These are phyloP conservation scores for Archivesica marissinica DNA, from an alignment of 1,140 invertebrate genomes.

Conservation along the genomic window DNA sequence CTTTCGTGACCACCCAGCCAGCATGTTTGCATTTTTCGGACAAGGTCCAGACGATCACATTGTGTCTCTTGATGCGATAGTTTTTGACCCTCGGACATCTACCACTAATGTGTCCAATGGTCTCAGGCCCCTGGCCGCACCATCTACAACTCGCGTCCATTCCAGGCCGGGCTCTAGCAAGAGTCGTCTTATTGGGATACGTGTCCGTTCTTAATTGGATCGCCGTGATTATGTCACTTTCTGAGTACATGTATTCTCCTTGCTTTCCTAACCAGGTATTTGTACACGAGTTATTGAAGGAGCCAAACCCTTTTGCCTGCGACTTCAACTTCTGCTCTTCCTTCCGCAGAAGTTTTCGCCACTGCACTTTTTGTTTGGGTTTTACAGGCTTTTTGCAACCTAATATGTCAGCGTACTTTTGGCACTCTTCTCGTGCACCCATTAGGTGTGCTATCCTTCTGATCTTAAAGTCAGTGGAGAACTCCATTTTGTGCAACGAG, in stretches of 20 bases:
- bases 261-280: constrained; percentile 20
- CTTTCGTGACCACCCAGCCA: constrained; percentile 18
- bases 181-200: constrained; percentile 13
- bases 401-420: too few relatives aligned
- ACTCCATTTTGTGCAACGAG: not conserved
- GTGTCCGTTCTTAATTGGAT: constrained; percentile 33
- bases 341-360: too few relatives aligned
- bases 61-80: constrained; percentile 45
- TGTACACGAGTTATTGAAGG: too few relatives aligned
- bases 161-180: not conserved
- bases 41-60: not conserved
- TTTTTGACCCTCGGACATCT: constrained; percentile 6
- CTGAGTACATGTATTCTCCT: not conserved
- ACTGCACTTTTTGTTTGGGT: too few relatives aligned
- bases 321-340: too few relatives aligned
- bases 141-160: constrained; percentile 4
- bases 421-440: too few relatives aligned
- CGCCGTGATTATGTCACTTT: constrained; percentile 36
- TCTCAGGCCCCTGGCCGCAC: constrained; percentile 22
- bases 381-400: too few relatives aligned
- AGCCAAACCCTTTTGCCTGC: too few relatives aligned
- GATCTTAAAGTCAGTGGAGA: constrained; percentile 37
- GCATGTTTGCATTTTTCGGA: constrained; percentile 11
- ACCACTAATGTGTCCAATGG: constrained; percentile 54
- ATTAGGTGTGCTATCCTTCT: too few relatives aligned